Base-by-base conservation (phyloP, 2,113 vertebrate species). In the Limnothrissa miodon region DNA sequence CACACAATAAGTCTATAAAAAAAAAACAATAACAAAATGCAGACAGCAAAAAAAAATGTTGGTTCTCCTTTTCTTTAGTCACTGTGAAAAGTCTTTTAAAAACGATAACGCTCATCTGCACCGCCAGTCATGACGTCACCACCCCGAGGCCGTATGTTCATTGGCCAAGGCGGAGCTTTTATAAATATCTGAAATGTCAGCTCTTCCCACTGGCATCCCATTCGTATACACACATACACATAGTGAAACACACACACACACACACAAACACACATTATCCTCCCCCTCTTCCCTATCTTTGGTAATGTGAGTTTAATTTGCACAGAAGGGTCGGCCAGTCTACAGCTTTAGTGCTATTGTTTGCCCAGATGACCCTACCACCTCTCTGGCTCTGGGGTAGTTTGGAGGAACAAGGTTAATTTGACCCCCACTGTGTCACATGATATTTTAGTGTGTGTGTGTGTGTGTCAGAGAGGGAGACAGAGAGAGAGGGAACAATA, bases 111-210 rank as follows among this genome's bases (percentile, higher is more conserved):
- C 11, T 74, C 66, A 8, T 74, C 33, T 74, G 25, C 66, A 36
- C 66, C 66, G 29, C 66, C 29, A 36, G 66, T 10, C 3, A 39
- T 74, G 66, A 74, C 29, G 33, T 74, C 66, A 74, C 66, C 29
- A 29, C 66, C 66, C 33, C 66, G 5, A 36, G 66, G 66, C 66
- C 5, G 15, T 13, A 74, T 74, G 66, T 33, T 74, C 29, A 74
- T 74, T 74, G 66, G 66, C 66, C 15, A 11, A 74, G 66, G 66
- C 33, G 66, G 66, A 74, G 66, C 33, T 74, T 74, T 74, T 36
- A 74, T 33, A 74, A 74, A 74, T 74, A 74, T 74, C 29, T 74
- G 66, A 74, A 74, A 74, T 74, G 66, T 74, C 66, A 74, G 66
- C 66, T 74, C 66, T 74, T 74, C 66, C 66, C 33, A 36, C 10